Evolutionary conservation across 2,797 vertebrate species (phyloP).

Genomic region (Lates japonicus): DNA sequence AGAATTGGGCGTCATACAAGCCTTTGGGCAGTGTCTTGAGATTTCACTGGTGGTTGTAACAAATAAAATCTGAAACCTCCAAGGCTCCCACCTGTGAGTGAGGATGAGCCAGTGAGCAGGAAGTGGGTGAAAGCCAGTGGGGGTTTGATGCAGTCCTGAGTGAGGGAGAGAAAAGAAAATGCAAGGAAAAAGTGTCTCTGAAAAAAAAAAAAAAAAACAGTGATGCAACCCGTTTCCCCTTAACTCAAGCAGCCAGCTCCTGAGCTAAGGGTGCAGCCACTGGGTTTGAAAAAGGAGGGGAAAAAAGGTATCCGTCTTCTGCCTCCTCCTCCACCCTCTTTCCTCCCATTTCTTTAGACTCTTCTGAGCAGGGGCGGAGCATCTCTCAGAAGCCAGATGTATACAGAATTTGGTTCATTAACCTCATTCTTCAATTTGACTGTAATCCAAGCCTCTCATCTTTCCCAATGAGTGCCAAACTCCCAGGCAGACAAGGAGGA

Average conservation of each 20-base stretch:
- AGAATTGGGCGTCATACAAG: constrained; percentile 82
- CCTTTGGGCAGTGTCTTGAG: constrained; percentile 75
- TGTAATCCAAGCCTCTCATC: constrained; percentile 87
- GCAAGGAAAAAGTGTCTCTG: constrained; percentile 65
- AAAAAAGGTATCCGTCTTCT: constrained; percentile 47
- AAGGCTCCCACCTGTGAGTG: constrained; percentile 81
- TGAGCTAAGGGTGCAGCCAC: constrained; percentile 61
- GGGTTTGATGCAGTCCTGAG: constrained; percentile 80
- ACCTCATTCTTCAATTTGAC: constrained; percentile 86
- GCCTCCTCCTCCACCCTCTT: constrained; percentile 32
- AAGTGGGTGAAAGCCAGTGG: constrained; percentile 84
- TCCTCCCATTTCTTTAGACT: constrained; percentile 58
- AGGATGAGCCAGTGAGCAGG: no score
- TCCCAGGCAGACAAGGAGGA: constrained; percentile 73
- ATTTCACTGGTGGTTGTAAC: constrained; percentile 72
- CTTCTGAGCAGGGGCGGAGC: constrained; percentile 61
- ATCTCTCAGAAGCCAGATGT: constrained; percentile 78
- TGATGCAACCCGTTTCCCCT: constrained; percentile 81
- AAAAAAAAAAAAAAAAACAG: constrained; percentile 72
- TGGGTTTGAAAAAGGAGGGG: constrained; percentile 54
- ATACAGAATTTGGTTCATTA: constrained; percentile 82
- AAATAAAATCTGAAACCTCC: constrained; percentile 79
- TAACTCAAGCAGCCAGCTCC: constrained; percentile 76
- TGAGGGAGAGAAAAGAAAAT: constrained; percentile 57
- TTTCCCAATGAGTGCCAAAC: constrained; percentile 78